phyloP scores from a whole-genome alignment of 2,113 vertebrate genomes.

The Rattus rattus region DNA sequence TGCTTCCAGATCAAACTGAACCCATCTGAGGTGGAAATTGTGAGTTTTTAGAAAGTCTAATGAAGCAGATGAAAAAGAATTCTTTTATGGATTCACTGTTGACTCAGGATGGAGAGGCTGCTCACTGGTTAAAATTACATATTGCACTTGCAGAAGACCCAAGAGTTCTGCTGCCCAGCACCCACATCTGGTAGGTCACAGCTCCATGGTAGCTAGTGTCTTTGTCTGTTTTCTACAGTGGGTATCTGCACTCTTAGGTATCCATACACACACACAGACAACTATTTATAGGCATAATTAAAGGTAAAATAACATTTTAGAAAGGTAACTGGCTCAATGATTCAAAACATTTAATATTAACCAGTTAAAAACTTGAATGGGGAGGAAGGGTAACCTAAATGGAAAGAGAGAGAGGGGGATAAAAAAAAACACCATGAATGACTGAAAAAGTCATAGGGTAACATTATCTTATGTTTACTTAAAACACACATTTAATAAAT shows the following conservation, averaged over 20 bases:
- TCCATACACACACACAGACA: background rate
- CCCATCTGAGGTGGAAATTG: background rate
- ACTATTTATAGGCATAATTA: background rate
- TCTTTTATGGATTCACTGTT: background rate
- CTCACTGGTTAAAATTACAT: background rate
- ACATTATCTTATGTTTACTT: background rate
- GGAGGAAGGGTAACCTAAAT: background rate
- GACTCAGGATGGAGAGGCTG: background rate
- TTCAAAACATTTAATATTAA: background rate
- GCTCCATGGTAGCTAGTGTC: background rate
- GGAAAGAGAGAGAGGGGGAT: background rate
- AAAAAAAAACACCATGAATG: too few species aligned
- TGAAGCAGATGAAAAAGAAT: background rate
- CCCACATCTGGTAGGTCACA: too few species aligned
- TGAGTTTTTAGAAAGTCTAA: background rate
- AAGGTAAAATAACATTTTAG: background rate
- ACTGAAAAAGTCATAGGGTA: background rate
- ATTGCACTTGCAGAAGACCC: background rate
- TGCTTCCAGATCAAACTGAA: conserved; percentile 39
- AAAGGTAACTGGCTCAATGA: background rate
- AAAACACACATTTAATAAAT: background rate
- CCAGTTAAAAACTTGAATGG: background rate
- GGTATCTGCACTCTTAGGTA: background rate
- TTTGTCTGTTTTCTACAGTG: background rate
- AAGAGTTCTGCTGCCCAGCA: background rate